These are phyloP conservation scores for Oxystoma pomonae DNA, from an alignment of 2,888 invertebrate genomes.

Conservation along the genomic window DNA sequence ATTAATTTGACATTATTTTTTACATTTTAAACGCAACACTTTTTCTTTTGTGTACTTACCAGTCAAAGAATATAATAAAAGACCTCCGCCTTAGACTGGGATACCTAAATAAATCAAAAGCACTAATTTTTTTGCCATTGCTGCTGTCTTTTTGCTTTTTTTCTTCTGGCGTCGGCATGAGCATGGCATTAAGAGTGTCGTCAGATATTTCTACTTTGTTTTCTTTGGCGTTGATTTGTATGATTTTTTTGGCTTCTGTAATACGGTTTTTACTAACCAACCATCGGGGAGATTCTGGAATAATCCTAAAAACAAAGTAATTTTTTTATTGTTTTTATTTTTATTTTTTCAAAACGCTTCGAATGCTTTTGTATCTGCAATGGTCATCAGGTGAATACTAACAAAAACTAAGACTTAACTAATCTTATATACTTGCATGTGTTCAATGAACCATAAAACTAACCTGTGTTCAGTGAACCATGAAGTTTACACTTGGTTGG, in stretches of 20 bases:
- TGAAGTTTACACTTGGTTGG: no score
- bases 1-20: no score
- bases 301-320: conserved; percentile 13
- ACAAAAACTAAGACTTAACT: no score
- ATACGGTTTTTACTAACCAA: conserved; percentile 18
- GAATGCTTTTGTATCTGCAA: no score
- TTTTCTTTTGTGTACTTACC: conserved; percentile 52
- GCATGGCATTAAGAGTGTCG: conserved; percentile 11
- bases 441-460: no score
- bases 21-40: no score
- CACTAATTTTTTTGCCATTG: conserved; percentile 8
- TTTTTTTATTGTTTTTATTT: no score
- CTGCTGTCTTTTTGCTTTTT: neutral
- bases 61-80: conserved; percentile 68
- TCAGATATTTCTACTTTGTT: conserved; percentile 20
- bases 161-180: conserved; percentile 15
- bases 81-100: conserved; percentile 62
- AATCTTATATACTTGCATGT: no score
- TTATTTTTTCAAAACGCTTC: no score
- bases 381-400: no score
- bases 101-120: conserved; percentile 56
- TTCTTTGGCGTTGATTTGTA: conserved; percentile 17
- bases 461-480: no score
- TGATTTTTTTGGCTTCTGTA: conserved; percentile 18
- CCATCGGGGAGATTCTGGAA: conserved; percentile 23